Evolutionary conservation across 37 sponge, comb jelly and placozoan genomes (phyloP).

Genomic region (Lycopodina hypogea): DNA sequence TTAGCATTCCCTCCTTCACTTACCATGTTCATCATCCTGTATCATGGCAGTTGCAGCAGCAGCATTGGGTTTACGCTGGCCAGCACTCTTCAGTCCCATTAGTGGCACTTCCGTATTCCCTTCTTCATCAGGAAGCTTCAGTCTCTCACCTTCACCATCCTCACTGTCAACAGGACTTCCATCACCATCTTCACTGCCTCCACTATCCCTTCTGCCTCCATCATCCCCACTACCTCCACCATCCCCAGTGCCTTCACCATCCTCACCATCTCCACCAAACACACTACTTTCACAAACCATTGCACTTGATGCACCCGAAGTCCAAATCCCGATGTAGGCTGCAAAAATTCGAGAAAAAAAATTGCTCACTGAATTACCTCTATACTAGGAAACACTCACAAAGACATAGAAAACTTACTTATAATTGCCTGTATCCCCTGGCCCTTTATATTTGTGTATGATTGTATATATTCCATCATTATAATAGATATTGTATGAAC

Average conservation of each 20-base stretch:
- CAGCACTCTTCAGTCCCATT: too few species aligned
- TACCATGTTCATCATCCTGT: constrained; percentile 38
- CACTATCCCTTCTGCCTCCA: background rate
- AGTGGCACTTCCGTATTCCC: too few species aligned
- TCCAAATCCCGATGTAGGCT: background rate
- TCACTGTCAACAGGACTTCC: background rate
- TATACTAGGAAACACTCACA: too few species aligned
- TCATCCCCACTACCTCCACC: background rate
- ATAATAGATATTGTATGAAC: too few species aligned
- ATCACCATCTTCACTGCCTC: background rate
- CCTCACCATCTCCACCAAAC: too few species aligned
- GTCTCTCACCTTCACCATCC: background rate
- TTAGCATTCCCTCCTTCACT: background rate
- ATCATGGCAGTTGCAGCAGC: constrained; percentile 1
- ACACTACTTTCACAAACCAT: background rate
- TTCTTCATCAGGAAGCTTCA: background rate
- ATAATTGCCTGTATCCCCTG: too few species aligned
- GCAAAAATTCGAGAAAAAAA: background rate
- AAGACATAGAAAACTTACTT: too few species aligned
- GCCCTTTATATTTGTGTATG: too few species aligned
- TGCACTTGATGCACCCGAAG: background rate
- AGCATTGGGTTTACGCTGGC: background rate
- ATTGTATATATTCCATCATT: too few species aligned
- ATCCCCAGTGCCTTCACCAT: background rate
- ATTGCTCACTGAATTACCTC: too few species aligned